Base-by-base conservation (phyloP, 2,113 vertebrate genomes). In the Numenius arquata region DNA sequence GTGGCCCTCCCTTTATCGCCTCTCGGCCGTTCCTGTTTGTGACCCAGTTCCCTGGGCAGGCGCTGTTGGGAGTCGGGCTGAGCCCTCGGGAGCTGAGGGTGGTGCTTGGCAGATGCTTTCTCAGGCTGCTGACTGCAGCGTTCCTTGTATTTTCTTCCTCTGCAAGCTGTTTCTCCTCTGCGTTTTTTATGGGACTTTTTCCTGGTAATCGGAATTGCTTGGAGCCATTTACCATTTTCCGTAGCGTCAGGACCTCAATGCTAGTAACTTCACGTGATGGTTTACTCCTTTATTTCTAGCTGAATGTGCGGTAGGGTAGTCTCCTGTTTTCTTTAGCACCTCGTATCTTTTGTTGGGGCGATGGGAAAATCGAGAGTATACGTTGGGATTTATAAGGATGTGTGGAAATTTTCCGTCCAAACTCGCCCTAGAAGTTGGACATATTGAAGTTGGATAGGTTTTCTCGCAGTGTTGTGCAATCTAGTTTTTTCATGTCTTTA, bases 211-310 rank as follows among this genome's bases (percentile, higher is more conserved):
- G 0, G 12, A 45, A 38, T 16, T 75, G 9, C 1, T 30, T 27
- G 15, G 14, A 18, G 2, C 3, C 0, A 0, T 52, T 53, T 2
- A 6, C 2, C 5, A 0, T 68, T 61, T 47, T 53, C 3, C 4
- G 0, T 23, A 6, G 6, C 0, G 1, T 45, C 5, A 7, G 0
- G 1, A 7, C 0, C 0, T 59, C 2, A 26, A 1, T 50, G 7
- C 6, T 38, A 1, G 1, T 52, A 15, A 4, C 1, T 15, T 59
- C 7, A 5, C 3, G 0, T 55, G 23, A 14, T 14, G 1, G 0
- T 47, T 55, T 76, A 5, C 3, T 14, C 2, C 1, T 47, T 40
- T 18, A 5, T 43, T 32, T 59, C 1, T 40, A 8, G 3, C 3
- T 22, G 26, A 26, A 21, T 6, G 4, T 70, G 12, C 40, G 2